Percentiles rank a stretch among this genome's conserved stretches.
Conservation (phyloP, 2,888 invertebrate species). For the Xestia xanthographa region DNA sequence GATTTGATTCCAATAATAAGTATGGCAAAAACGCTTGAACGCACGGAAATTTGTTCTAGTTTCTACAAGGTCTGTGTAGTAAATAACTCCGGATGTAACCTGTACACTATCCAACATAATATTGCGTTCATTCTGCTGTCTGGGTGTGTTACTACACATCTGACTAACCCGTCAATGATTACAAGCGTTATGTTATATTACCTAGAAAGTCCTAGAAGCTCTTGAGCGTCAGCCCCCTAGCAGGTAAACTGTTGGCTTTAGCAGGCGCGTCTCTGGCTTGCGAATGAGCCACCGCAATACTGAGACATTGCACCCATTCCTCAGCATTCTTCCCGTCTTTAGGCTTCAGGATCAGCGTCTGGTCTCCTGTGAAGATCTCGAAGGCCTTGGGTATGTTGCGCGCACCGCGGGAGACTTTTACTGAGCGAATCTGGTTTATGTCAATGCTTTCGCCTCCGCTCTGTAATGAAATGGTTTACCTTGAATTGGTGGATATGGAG, state of each 20-base stretch:
- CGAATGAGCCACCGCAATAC: conserved; percentile 97
- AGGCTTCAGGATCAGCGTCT: conserved; percentile 97
- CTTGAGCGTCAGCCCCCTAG: conserved; percentile 87
- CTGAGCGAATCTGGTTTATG: conserved; percentile 97
- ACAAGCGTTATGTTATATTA: conserved; percentile 8
- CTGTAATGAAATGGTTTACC: conserved; percentile 81
- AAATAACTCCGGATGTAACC: too few relatives aligned
- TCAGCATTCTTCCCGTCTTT: conserved; percentile 98
- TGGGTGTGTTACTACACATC: not conserved
- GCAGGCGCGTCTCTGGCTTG: conserved; percentile 91
- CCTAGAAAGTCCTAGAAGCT: conserved; percentile 76
- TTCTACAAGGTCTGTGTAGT: too few relatives aligned
- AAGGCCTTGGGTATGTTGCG: conserved; percentile 98
- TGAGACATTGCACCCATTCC: conserved; percentile 98
- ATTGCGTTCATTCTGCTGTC: too few relatives aligned
- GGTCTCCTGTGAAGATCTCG: conserved; percentile 98
- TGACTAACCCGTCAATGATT: not conserved
- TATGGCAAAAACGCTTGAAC: too few relatives aligned
- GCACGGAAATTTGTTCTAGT: too few relatives aligned
- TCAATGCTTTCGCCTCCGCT: conserved; percentile 96
- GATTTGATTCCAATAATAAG: too few relatives aligned
- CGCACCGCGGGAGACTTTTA: conserved; percentile 97
- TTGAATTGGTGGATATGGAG: not conserved
- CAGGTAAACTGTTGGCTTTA: conserved; percentile 88
- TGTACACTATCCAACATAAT: too few relatives aligned